These are phyloP conservation scores for Hyperoodon ampullatus DNA, from an alignment of 2,113 vertebrate species.

Conservation along the genomic window DNA sequence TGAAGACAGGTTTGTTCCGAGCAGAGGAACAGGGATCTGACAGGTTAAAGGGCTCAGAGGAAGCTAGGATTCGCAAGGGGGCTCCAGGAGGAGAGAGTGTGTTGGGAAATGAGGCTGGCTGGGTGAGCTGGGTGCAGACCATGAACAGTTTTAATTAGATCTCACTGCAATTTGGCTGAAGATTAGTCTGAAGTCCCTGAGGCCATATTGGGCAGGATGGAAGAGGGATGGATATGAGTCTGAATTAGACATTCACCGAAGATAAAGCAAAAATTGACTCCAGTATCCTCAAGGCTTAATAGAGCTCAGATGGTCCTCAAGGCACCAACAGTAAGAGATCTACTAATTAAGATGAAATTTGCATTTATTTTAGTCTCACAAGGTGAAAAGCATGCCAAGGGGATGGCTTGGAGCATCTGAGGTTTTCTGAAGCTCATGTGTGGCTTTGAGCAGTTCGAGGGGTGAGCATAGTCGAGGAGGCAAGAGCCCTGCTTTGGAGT, in stretches of 20 bases:
- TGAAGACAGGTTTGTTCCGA: neutral
- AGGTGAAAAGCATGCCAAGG: neutral
- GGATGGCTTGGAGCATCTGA: neutral
- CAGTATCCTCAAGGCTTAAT: neutral
- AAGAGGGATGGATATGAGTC: neutral
- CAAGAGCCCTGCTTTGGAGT: neutral
- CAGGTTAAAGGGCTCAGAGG: neutral
- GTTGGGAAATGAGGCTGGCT: neutral
- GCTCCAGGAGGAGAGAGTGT: accelerated
- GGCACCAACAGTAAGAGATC: neutral
- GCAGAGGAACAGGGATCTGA: neutral
- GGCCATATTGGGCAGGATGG: neutral
- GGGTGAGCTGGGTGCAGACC: neutral
- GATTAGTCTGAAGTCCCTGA: neutral
- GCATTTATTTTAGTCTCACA: neutral
- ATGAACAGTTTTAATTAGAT: neutral
- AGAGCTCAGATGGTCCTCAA: neutral
- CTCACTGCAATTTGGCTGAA: neutral
- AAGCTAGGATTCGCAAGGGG: neutral
- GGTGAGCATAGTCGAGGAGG: neutral
- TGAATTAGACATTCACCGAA: slow-evolving; percentile 10
- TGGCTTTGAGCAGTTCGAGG: neutral
- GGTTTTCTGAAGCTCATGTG: neutral
- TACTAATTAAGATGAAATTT: neutral
- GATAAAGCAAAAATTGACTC: slow-evolving; percentile 14